A percentile compares a stretch with the other conserved stretches of the same genome.
These are phyloP conservation scores for Nephrotoma flavescens DNA, from an alignment of 2,888 invertebrate species.

Conservation along the genomic window DNA sequence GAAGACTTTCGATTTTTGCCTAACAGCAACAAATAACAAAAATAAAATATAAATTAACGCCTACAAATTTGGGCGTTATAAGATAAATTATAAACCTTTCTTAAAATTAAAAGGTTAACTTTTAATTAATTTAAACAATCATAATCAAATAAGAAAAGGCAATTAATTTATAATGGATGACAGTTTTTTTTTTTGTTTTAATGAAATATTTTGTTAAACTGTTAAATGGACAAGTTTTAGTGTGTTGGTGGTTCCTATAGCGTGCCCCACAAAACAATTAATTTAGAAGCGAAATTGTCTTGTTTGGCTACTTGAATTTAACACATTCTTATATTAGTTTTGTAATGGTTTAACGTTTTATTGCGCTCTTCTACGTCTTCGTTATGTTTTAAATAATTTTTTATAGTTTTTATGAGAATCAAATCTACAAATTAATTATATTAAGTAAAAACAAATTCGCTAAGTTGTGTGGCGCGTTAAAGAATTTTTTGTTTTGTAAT, in stretches of 20 bases:
- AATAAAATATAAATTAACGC: background rate
- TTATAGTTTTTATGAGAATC: background rate
- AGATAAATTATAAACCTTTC: background rate
- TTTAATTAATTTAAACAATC: background rate
- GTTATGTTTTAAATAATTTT: background rate
- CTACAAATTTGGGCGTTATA: background rate
- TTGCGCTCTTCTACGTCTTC: background rate
- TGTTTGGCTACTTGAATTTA: background rate
- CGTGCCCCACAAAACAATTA: background rate
- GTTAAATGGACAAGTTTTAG: background rate
- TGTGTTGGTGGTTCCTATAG: background rate
- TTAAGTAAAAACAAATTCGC: background rate
- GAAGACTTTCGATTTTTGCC: background rate
- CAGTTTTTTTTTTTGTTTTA: background rate
- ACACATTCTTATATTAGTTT: background rate
- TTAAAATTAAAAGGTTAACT: background rate
- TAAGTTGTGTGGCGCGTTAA: background rate
- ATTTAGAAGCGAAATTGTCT: background rate
- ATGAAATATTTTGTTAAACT: background rate
- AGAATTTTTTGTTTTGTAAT: background rate
- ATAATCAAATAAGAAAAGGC: background rate
- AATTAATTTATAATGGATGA: background rate
- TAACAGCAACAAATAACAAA: background rate
- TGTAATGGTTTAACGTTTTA: background rate
- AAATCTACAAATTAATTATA: background rate